phyloP scores from a whole-genome alignment of 2,797 vertebrate genomes.

The Neosalanx taihuensis region DNA sequence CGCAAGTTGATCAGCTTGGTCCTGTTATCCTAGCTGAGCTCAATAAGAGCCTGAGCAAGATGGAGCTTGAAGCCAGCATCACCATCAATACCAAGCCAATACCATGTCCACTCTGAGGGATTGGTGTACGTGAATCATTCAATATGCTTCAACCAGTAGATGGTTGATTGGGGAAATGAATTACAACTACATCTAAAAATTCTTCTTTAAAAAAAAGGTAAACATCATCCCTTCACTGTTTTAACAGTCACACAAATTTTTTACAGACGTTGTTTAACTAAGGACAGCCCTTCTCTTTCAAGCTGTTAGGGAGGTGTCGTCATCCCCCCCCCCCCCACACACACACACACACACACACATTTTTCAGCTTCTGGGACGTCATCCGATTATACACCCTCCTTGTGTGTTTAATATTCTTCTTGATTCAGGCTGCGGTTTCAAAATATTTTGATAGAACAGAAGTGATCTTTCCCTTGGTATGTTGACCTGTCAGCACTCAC shows the following conservation, averaged over 20 bases:
- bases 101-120: not conserved
- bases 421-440: too few species aligned
- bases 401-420: too few species aligned
- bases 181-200: not conserved
- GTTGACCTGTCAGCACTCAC: too few species aligned
- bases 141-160: not conserved
- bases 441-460: too few species aligned
- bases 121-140: not conserved
- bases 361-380: not conserved
- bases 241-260: not conserved
- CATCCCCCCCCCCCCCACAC: too few species aligned
- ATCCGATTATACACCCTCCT: too few species aligned
- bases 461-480: too few species aligned
- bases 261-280: constrained; percentile 4
- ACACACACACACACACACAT: not conserved
- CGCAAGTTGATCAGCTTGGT: not conserved
- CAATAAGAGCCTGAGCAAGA: not conserved
- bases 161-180: not conserved
- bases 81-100: not conserved
- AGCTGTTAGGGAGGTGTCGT: not conserved
- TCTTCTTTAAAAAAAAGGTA: not conserved
- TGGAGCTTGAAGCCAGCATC: not conserved
- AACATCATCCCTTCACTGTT: not conserved
- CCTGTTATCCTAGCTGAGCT: constrained; percentile 7
- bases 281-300: not conserved